A percentile compares a stretch with the other conserved stretches of the same genome.
Conservation (phyloP, 2,113 vertebrate species). For the Recurvirostra avosetta region DNA sequence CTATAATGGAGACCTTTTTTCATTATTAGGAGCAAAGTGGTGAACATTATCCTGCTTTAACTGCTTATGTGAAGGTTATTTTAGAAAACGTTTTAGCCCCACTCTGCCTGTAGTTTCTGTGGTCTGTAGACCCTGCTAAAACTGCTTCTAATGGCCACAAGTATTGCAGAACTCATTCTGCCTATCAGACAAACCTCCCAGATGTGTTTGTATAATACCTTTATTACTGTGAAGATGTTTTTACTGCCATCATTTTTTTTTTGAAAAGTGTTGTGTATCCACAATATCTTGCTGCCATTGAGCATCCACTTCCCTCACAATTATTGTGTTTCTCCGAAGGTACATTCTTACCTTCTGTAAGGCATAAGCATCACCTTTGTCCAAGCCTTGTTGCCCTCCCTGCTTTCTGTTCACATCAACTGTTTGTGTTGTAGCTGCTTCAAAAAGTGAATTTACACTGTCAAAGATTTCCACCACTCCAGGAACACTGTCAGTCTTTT, state of each 20-base stretch:
- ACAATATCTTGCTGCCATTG: background rate
- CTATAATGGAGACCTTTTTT: background rate
- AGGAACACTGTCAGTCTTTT: background rate
- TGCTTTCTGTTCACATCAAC: background rate
- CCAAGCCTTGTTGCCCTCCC: background rate
- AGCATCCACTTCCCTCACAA: background rate
- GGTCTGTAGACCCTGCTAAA: background rate
- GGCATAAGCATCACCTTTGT: background rate
- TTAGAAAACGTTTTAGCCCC: background rate
- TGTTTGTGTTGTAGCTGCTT: background rate
- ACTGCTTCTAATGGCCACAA: background rate
- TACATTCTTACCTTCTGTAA: background rate
- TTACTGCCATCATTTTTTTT: background rate
- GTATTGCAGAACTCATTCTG: background rate
- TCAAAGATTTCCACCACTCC: background rate
- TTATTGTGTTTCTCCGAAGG: background rate
- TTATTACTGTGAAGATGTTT: background rate
- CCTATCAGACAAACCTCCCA: background rate
- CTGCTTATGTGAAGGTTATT: background rate
- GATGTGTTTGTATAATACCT: background rate
- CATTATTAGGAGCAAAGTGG: background rate
- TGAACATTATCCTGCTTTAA: background rate
- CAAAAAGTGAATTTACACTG: background rate
- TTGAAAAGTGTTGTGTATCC: background rate
- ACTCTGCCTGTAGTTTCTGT: background rate